Percentiles rank a stretch among this genome's conserved stretches.
Evolutionary conservation across 2,797 vertebrate species (phyloP).

Genomic region (Siniperca obscura): DNA sequence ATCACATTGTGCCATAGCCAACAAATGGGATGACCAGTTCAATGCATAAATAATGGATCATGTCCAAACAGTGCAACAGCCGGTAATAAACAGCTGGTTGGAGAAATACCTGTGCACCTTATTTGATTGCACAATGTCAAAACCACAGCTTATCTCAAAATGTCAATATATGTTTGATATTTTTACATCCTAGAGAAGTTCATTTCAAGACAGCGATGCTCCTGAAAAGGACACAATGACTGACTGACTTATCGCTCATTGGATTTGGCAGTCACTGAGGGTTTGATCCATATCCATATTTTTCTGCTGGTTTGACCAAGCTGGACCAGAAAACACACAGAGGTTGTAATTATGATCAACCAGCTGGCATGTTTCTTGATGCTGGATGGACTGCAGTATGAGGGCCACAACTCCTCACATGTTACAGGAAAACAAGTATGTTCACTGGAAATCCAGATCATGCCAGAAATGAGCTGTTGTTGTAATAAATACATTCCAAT

Average conservation of each 20-base stretch:
- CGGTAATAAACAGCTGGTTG: constrained; percentile 51
- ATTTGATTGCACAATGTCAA: constrained; percentile 38
- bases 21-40: constrained; percentile 56
- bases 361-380: constrained; percentile 44
- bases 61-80: constrained; percentile 38
- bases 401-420: constrained; percentile 6
- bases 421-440: neutral
- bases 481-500: neutral
- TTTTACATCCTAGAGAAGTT: neutral
- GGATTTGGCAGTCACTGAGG: constrained; percentile 40
- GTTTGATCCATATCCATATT: constrained; percentile 31
- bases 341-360: constrained; percentile 63
- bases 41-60: constrained; percentile 58
- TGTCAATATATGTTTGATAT: constrained; percentile 27
- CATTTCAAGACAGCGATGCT: constrained; percentile 4
- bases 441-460: neutral
- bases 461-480: neutral
- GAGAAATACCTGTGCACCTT: constrained; percentile 46
- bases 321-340: constrained; percentile 34
- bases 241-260: constrained; percentile 34
- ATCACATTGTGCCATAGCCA: constrained; percentile 41
- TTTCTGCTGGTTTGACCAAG: constrained; percentile 40
- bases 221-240: constrained; percentile 21
- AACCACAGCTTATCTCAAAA: constrained; percentile 22
- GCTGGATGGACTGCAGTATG: constrained; percentile 16